These are phyloP conservation scores for Momotus momota DNA, from an alignment of 2,797 vertebrate genomes.

Conservation along the genomic window DNA sequence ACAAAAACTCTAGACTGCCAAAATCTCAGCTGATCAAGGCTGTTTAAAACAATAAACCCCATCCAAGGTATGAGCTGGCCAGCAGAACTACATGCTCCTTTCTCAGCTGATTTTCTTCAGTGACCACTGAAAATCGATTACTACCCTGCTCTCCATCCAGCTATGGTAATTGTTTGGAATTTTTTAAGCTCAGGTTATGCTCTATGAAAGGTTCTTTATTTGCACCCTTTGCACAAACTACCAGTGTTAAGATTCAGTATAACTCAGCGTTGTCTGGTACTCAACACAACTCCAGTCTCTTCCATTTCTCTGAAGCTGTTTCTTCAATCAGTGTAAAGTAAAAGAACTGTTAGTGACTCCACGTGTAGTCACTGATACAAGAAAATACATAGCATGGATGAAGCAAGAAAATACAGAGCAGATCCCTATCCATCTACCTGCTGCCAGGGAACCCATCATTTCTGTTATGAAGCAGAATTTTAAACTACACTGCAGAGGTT, in stretches of 20 bases:
- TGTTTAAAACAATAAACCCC: background rate
- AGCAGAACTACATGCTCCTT: background rate
- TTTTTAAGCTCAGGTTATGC: background rate
- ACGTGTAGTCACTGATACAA: background rate
- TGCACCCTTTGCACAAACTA: background rate
- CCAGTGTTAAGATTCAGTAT: background rate
- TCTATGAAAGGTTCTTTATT: background rate
- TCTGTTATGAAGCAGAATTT: background rate
- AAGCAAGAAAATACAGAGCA: background rate
- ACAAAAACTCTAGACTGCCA: background rate
- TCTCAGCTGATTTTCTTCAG: background rate
- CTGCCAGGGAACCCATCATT: background rate
- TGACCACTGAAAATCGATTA: background rate
- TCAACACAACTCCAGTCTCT: background rate
- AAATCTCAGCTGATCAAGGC: background rate
- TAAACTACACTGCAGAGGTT: background rate
- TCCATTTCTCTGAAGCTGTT: background rate
- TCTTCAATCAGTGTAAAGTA: background rate
- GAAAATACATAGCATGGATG: rapidly evolving
- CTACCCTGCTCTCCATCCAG: background rate
- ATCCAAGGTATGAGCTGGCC: background rate
- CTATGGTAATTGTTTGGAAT: background rate
- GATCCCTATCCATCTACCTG: background rate
- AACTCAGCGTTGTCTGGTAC: background rate
- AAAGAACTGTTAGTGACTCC: background rate